Evolutionary conservation across 2,888 invertebrate genomes (phyloP), one percentile per base, ranked within the genome.

Genomic region (Portevinia maculata): DNA sequence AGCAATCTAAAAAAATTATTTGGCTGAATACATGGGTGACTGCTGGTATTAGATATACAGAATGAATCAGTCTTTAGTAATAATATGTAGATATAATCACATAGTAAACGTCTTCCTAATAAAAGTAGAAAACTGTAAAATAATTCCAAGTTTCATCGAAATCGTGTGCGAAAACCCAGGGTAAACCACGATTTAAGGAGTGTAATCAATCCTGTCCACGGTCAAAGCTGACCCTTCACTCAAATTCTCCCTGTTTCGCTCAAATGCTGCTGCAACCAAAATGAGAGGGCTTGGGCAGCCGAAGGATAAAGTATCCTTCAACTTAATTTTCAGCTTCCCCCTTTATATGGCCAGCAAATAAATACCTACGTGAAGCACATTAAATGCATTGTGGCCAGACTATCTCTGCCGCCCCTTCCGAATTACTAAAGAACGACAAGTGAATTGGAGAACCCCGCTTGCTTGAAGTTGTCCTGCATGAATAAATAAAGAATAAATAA

Each of bases 251-350:
- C 5, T n/a, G n/a, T n/a, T n/a, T n/a, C n/a, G n/a, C n/a, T n/a
- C n/a, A n/a, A n/a, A n/a, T n/a, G n/a, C n/a, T n/a, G n/a, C n/a
- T n/a, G n/a, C n/a, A n/a, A n/a, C n/a, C n/a, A n/a, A n/a, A n/a
- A n/a, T n/a, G n/a, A n/a, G n/a, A n/a, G n/a, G n/a, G n/a, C n/a
- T n/a, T n/a, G n/a, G n/a, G 5, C n/a, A 30, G 24, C 3, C 17
- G 30, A 6, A 34, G 46, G 60, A 74, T 65, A 74, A 57, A n/a
- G n/a, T n/a, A n/a, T n/a, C 59, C 57, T 44, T 13, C 74, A 57
- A 74, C 65, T 74, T 65, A 65, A 74, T 74, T 74, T 74, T 59
- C 41, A 59, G 50, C 65, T 74, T 52, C 9, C 65, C 32, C 52
- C 41, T 50, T 9, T 41, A 50, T 52, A 57, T 19, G 57, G 41